These are phyloP conservation scores for Gadus chalcogrammus DNA, from an alignment of 2,113 vertebrate genomes.

Conservation along the genomic window DNA sequence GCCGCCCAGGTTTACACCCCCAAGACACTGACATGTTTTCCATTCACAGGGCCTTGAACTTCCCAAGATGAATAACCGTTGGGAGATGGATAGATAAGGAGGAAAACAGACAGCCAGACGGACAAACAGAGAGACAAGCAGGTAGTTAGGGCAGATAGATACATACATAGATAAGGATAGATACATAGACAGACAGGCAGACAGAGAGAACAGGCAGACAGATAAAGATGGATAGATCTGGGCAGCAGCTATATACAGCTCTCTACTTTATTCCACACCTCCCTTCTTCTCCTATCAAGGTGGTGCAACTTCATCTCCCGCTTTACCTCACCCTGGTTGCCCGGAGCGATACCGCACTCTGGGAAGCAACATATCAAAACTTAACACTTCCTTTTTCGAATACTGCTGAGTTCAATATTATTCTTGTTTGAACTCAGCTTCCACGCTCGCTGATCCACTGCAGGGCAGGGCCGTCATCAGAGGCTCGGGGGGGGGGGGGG, in stretches of 20 bases:
- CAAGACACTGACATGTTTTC: conserved; percentile 68
- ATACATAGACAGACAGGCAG: no score
- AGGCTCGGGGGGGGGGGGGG: background rate
- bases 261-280: conserved; percentile 19
- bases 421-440: conserved; percentile 73
- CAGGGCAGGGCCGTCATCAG: conserved; percentile 57
- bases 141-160: no score
- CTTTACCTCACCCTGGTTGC: conserved; percentile 58
- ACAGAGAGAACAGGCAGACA: conserved; percentile 24
- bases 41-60: conserved; percentile 67
- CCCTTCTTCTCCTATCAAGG: conserved; percentile 47
- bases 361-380: conserved; percentile 72
- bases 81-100: conserved; percentile 43
- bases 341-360: conserved; percentile 57
- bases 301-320: conserved; percentile 51
- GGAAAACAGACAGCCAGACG: conserved; percentile 45
- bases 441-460: conserved; percentile 53
- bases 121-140: no score
- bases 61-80: conserved; percentile 60
- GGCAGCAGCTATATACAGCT: conserved; percentile 54
- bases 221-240: conserved; percentile 56
- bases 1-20: conserved; percentile 72
- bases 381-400: conserved; percentile 71
- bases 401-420: conserved; percentile 80
- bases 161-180: no score